Conservation (phyloP, 1,140 invertebrate species). For the Aplysia californica region DNA sequence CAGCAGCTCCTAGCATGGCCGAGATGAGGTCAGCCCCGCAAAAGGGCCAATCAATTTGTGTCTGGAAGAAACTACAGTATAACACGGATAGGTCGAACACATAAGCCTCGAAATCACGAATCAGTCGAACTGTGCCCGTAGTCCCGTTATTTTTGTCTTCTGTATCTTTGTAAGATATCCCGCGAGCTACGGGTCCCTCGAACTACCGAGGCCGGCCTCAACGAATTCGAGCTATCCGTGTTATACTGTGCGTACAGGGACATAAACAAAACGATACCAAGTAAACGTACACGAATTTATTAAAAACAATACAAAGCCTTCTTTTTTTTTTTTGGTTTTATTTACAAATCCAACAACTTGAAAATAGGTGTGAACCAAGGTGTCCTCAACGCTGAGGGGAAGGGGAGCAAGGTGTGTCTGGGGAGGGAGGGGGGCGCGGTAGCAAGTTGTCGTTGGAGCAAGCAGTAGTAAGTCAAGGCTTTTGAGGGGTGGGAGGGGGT, state of each 20-base stretch:
- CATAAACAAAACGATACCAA: no score
- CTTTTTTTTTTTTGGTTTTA: slow-evolving; percentile 27
- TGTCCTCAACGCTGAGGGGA: no score
- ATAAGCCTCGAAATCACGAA: slow-evolving; percentile 33
- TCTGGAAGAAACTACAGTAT: not conserved
- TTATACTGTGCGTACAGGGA: no score
- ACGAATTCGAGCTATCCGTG: no score
- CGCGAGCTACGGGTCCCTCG: no score
- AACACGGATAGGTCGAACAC: no score
- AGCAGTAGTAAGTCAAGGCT: no score
- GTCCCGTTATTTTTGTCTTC: slow-evolving; percentile 31
- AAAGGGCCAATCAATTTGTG: not conserved
- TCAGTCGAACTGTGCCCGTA: slow-evolving; percentile 32
- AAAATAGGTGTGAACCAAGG: slow-evolving; percentile 32
- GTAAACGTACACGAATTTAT: slow-evolving; percentile 36
- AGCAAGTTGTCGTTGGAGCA: no score
- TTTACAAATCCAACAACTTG: slow-evolving; percentile 49
- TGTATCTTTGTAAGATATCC: no score
- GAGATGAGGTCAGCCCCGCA: not conserved
- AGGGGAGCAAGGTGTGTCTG: no score
- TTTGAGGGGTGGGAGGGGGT: not conserved
- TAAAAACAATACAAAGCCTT: slow-evolving; percentile 8
- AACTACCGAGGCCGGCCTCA: no score
- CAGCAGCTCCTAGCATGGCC: not conserved
- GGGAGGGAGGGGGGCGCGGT: no score